A percentile compares a stretch with the other conserved stretches of the same genome.
Evolutionary conservation across 2,113 vertebrate genomes (phyloP).

Genomic region (Manacus vitellinus): DNA sequence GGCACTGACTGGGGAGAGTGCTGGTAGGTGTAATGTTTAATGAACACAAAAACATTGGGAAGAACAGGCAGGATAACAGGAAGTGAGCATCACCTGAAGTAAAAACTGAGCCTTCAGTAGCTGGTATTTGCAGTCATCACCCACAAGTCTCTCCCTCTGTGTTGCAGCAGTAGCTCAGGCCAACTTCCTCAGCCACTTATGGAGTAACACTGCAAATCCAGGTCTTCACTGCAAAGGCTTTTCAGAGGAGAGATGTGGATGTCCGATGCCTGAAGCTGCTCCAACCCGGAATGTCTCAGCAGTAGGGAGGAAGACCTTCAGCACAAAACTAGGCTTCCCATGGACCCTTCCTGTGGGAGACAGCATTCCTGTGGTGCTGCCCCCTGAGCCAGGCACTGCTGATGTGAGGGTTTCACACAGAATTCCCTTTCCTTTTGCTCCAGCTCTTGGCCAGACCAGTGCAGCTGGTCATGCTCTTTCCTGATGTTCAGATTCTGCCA

Average conservation of each 20-base stretch:
- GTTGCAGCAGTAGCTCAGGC: neutral
- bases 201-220: neutral
- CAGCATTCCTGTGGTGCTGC: neutral
- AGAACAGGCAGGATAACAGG: neutral
- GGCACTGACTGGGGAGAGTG: neutral
- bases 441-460: neutral
- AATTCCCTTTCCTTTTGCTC: neutral
- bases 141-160: neutral
- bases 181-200: neutral
- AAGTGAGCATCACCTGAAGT: neutral
- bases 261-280: neutral
- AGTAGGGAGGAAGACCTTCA: neutral
- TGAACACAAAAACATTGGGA: neutral
- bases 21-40: neutral
- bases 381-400: accelerated
- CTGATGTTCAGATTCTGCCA: neutral
- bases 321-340: neutral
- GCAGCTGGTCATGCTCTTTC: neutral
- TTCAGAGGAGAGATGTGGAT: neutral
- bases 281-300: accelerated
- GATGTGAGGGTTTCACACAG: accelerated
- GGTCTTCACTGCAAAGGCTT: neutral
- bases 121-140: neutral
- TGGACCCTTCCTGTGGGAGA: neutral
- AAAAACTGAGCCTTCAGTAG: neutral